phyloP scores from a whole-genome alignment of 1,140 invertebrate genomes.

The Anastrepha ludens region DNA sequence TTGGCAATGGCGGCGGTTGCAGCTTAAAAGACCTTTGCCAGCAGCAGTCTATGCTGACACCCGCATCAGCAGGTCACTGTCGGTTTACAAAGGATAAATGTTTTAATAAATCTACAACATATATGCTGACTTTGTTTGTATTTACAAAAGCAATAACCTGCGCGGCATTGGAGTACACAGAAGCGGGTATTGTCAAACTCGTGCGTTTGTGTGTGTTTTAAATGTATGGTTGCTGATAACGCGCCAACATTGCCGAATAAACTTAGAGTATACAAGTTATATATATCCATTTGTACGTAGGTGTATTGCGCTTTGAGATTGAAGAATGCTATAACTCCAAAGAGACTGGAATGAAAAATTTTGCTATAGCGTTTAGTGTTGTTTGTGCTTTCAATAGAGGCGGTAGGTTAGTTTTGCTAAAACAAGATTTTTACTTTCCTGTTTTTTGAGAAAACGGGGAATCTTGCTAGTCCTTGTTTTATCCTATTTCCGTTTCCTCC shows the following conservation, averaged over 20 bases:
- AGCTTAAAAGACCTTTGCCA: not conserved
- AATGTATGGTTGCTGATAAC: constrained; percentile 42
- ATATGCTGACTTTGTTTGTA: not conserved
- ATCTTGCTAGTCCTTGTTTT: too few relatives aligned
- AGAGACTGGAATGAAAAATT: not conserved
- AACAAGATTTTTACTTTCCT: too few relatives aligned
- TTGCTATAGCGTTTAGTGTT: too few relatives aligned
- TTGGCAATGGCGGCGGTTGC: not conserved
- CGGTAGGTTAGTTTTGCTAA: too few relatives aligned
- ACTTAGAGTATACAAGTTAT: not conserved
- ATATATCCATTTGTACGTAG: not conserved
- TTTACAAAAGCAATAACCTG: not conserved
- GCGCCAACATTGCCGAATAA: not conserved
- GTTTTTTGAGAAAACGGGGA: too few relatives aligned
- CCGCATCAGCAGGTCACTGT: constrained; percentile 44
- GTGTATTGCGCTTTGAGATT: not conserved
- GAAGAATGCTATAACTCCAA: not conserved
- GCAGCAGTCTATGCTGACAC: constrained; percentile 13
- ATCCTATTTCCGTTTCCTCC: too few relatives aligned
- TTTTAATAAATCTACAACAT: constrained; percentile 52
- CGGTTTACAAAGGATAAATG: constrained; percentile 44
- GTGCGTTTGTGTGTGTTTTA: not conserved
- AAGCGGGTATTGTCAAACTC: not conserved
- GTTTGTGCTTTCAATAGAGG: too few relatives aligned
- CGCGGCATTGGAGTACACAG: not conserved